Evolutionary conservation across 2,113 vertebrate genomes (phyloP), one percentile per base, ranked within the genome.

Genomic region (Poeciliopsis prolifica): DNA sequence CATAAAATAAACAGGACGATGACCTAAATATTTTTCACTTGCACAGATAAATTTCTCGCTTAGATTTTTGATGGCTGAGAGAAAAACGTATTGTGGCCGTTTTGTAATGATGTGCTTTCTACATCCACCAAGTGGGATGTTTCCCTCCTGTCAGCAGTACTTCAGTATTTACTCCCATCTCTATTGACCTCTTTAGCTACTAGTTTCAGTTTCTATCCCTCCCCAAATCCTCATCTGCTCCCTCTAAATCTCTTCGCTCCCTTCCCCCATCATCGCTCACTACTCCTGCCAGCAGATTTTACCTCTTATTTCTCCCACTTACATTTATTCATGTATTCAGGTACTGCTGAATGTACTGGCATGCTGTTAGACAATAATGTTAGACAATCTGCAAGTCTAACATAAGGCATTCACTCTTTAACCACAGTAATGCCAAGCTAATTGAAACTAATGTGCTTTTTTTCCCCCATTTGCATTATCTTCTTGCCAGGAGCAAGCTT

Each of bases 151-250:
- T 80, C 73, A 69, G 14, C 80, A 76, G 61, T 31, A 26, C 26
- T 72, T n/a, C 60, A 69, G 79, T 78, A 65, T 72, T 78, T 65
- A 78, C 77, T 28, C 80, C 74, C 73, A 70, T 71, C 75, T 44
- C 65, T 65, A 3, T 14, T 85, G 86, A 88, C 88, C 86, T 87
- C 82, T 80, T 90, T 87, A 87, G 70, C 80, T 61, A 26, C 75
- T 75, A 78, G 86, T 90, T 85, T 90, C 88, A 88, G 86, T 90
- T 88, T 90, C 84, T 75, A 83, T 78, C 78, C 65, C 61, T 68
- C 62, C 61, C 51, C 73, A 86, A 83, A 85, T 83, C 88, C 84
- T 80, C 77, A 76, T 82, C 77, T 44, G 78, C 82, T 72, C 75
- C 76, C 63, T 76, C 28, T 86, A 80, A 84, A 79, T 67, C 85